A percentile compares a stretch with the other conserved stretches of the same genome.
Evolutionary conservation across 1,140 invertebrate species (phyloP).

Genomic region (Parapsyche elsis): DNA sequence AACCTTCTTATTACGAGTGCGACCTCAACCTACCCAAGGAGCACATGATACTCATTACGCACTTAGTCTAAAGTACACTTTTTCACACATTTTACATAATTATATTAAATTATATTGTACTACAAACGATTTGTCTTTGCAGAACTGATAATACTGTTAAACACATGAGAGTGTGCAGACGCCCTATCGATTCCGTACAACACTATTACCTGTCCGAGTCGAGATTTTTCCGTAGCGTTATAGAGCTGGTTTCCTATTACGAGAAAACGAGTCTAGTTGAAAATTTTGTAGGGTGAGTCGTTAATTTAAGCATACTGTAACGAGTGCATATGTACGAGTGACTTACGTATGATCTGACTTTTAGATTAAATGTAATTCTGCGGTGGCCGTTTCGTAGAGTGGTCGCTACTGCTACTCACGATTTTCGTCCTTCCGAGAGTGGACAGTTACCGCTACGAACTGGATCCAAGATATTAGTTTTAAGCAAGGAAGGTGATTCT

Average conservation of each 20-base stretch:
- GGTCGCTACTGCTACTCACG: constrained; percentile 79
- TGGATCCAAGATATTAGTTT: constrained; percentile 79
- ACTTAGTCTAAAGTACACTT: constrained; percentile 87
- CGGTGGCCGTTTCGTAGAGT: constrained; percentile 81
- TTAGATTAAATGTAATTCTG: constrained; percentile 77
- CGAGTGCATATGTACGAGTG: not conserved
- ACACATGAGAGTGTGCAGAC: constrained; percentile 87
- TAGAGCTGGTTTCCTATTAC: constrained; percentile 91
- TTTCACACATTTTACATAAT: not conserved
- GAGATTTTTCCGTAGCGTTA: constrained; percentile 89
- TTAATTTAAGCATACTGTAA: not conserved
- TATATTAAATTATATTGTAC: not conserved
- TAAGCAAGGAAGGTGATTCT: constrained; percentile 66
- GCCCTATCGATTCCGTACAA: constrained; percentile 66
- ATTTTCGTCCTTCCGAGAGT: constrained; percentile 77
- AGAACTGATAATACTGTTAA: constrained; percentile 87
- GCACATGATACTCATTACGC: constrained; percentile 82
- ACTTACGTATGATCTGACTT: constrained; percentile 39
- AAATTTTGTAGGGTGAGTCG: constrained; percentile 84
- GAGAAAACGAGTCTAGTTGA: constrained; percentile 87
- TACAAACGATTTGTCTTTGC: constrained; percentile 56
- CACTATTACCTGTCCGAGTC: constrained; percentile 88
- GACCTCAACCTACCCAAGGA: constrained; percentile 70
- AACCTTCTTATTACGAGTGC: constrained; percentile 88
- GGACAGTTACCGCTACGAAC: constrained; percentile 82